Conservation (phyloP, 2,797 vertebrate species). For the Peromyscus nudipes region DNA sequence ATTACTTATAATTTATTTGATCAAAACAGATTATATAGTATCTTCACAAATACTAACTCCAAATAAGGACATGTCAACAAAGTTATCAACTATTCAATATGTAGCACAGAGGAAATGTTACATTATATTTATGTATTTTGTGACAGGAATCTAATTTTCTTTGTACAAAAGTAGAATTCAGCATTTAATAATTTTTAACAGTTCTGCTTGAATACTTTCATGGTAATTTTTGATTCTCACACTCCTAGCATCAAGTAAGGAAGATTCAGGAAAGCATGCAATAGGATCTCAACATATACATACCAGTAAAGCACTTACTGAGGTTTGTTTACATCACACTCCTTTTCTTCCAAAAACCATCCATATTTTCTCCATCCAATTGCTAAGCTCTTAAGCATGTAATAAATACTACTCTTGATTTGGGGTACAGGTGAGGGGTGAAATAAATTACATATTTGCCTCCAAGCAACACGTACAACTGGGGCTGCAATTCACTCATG, state of each 20-base stretch:
- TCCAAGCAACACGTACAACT: neutral
- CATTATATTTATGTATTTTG: neutral
- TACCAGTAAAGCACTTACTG: neutral
- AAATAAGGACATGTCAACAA: conserved; percentile 23
- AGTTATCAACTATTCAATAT: neutral
- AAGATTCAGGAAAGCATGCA: neutral
- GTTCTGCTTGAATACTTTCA: neutral
- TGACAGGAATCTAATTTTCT: neutral
- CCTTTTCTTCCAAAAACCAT: neutral
- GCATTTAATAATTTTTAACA: neutral
- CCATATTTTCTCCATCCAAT: neutral
- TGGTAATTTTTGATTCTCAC: neutral
- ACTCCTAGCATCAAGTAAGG: neutral
- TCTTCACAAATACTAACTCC: neutral
- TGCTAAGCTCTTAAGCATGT: neutral
- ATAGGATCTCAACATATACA: neutral
- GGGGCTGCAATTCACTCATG: neutral
- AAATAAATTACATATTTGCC: neutral
- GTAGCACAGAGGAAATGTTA: neutral
- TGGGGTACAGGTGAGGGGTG: neutral
- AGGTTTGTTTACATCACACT: neutral
- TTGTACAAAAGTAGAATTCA: neutral
- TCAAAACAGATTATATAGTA: neutral
- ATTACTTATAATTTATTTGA: neutral
- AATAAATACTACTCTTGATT: neutral